Conservation (phyloP, 2,888 invertebrate genomes). For the Acleris literana region DNA sequence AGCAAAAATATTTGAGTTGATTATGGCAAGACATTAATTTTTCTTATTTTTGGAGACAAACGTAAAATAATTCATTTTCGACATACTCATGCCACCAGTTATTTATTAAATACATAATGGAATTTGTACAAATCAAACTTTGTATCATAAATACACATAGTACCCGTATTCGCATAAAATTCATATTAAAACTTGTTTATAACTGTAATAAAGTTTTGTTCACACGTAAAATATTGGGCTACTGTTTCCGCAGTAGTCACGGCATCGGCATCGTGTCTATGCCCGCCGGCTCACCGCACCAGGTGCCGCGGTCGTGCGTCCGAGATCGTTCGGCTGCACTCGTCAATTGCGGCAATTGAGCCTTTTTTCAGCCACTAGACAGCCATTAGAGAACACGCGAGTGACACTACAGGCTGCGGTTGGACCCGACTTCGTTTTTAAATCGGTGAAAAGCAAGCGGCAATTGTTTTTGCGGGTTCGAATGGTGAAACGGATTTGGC, state of each 20-base stretch:
- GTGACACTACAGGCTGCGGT: constrained; percentile 55
- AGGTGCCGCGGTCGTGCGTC: constrained; percentile 73
- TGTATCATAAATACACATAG: too few species aligned
- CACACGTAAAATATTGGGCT: neutral
- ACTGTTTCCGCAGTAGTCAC: constrained; percentile 10
- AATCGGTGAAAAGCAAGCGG: neutral
- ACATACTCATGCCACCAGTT: too few species aligned
- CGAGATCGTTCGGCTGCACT: constrained; percentile 61
- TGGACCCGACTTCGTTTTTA: neutral
- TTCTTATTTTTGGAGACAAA: too few species aligned
- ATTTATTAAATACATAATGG: too few species aligned
- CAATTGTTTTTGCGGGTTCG: constrained; percentile 4
- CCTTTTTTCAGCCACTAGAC: constrained; percentile 63
- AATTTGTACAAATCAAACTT: too few species aligned
- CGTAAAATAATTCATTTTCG: too few species aligned
- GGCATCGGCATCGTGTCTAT: constrained; percentile 40
- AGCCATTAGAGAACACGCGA: constrained; percentile 75
- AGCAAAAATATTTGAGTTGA: too few species aligned
- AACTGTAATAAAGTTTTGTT: neutral
- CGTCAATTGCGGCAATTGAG: constrained; percentile 76
- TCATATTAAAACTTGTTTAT: too few species aligned
- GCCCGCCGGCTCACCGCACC: constrained; percentile 56
- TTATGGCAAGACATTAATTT: too few species aligned
- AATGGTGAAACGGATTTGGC: constrained; percentile 1
- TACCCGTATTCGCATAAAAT: too few species aligned